phyloP scores from a whole-genome alignment of 2,888 invertebrate genomes.

The Coleophora deauratella region DNA sequence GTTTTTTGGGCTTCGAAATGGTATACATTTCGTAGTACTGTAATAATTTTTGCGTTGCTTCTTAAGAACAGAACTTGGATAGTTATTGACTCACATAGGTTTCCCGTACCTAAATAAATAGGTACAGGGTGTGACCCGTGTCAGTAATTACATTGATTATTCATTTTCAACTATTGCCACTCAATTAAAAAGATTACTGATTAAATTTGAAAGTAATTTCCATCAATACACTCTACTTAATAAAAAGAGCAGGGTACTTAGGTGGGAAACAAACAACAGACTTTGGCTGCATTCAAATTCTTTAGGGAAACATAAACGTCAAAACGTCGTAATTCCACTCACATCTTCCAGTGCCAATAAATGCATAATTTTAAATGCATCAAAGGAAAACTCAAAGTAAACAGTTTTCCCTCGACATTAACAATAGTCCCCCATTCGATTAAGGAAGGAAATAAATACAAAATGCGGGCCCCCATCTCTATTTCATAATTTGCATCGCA shows the following conservation, averaged over 20 bases:
- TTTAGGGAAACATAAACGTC: neutral
- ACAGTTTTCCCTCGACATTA: slow-evolving; percentile 46
- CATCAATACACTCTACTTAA: neutral
- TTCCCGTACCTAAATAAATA: no score
- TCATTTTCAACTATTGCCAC: no score
- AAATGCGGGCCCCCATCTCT: slow-evolving; percentile 46
- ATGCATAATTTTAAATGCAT: slow-evolving; percentile 25
- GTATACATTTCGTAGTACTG: no score
- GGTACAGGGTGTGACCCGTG: no score
- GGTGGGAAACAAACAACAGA: neutral
- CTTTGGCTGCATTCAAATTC: no score
- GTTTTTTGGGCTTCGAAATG: no score
- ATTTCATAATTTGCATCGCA: slow-evolving; percentile 71
- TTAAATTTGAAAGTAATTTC: neutral
- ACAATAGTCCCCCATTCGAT: slow-evolving; percentile 65
- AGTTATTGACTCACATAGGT: no score
- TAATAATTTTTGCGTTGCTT: no score
- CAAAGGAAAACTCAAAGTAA: slow-evolving; percentile 40
- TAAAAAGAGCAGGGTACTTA: neutral
- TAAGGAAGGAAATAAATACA: slow-evolving; percentile 45
- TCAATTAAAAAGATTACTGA: no score
- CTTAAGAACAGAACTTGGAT: no score
- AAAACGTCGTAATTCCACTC: neutral
- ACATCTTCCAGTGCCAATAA: slow-evolving; percentile 10
- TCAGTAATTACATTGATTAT: no score